Conservation (phyloP, 2,797 vertebrate species). For the Xerus rutilus region DNA sequence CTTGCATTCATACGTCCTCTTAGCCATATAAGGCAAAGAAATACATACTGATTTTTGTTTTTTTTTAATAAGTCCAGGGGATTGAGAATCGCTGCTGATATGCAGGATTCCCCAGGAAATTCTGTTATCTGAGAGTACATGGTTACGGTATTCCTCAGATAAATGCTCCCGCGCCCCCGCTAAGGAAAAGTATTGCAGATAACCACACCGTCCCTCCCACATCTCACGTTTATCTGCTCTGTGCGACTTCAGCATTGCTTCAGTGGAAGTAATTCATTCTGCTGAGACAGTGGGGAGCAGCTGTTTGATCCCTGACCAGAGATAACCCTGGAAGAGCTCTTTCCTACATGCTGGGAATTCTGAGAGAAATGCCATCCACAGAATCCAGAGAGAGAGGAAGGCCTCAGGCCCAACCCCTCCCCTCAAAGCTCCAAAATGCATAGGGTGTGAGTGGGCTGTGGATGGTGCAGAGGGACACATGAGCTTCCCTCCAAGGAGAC, state of each 20-base stretch:
- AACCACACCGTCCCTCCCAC: neutral
- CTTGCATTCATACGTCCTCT: neutral
- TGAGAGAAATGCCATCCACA: rapidly evolving
- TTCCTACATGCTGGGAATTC: neutral
- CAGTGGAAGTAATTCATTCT: neutral
- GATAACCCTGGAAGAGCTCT: neutral
- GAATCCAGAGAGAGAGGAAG: neutral
- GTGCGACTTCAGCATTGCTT: neutral
- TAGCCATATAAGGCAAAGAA: neutral
- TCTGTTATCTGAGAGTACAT: constrained; percentile 53
- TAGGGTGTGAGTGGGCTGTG: rapidly evolving
- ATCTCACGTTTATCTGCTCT: neutral
- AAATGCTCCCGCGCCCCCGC: constrained; percentile 38
- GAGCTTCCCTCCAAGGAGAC: rapidly evolving
- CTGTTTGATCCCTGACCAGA: neutral
- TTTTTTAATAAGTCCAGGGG: neutral
- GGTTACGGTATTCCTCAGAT: constrained; percentile 19
- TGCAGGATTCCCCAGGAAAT: constrained; percentile 10
- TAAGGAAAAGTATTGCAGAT: constrained; percentile 45
- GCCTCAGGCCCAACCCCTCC: neutral
- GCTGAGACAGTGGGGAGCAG: constrained; percentile 2
- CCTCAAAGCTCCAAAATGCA: neutral
- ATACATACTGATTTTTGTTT: neutral
- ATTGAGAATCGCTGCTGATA: neutral
- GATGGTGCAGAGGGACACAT: neutral